Evolutionary conservation across 2,113 vertebrate species (phyloP).

Genomic region (Romanogobio albipinnatus): DNA sequence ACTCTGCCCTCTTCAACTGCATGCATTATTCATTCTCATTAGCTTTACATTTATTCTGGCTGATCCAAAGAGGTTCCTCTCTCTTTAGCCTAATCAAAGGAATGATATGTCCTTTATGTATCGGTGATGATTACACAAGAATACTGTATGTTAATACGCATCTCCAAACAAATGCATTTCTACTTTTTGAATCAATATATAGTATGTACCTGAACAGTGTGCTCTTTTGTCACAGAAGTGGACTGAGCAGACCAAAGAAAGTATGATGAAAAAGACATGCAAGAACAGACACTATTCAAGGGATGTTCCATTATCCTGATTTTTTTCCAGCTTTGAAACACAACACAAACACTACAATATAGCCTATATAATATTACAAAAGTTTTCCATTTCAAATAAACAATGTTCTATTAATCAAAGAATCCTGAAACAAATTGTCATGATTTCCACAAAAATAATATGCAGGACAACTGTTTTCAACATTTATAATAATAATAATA

Average conservation of each 20-base stretch:
- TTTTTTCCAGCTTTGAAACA: no score
- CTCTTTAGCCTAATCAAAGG: slow-evolving; percentile 51
- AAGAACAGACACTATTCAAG: not conserved
- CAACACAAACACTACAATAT: not conserved
- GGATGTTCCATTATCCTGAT: slow-evolving; percentile 4
- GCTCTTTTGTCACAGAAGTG: slow-evolving; percentile 4
- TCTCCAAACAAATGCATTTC: slow-evolving; percentile 2
- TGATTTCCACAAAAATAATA: not conserved
- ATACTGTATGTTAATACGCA: slow-evolving; percentile 44
- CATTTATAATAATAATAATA: not conserved
- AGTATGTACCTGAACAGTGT: not conserved
- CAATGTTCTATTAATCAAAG: not conserved
- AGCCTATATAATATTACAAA: not conserved
- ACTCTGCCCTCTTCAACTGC: slow-evolving; percentile 19
- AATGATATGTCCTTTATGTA: slow-evolving; percentile 37
- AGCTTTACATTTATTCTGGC: slow-evolving; percentile 53
- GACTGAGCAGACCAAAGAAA: slow-evolving; percentile 1
- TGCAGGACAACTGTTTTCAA: not conserved
- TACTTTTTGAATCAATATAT: slow-evolving; percentile 17
- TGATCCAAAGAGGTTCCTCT: slow-evolving; percentile 4
- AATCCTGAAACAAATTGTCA: not conserved
- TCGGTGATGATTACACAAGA: slow-evolving; percentile 43
- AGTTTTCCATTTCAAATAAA: not conserved
- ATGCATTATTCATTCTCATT: slow-evolving; percentile 59
- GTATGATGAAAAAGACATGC: slow-evolving; percentile 8